Base-by-base conservation (phyloP, 2,888 invertebrate genomes). In the Dioctria rufipes region DNA sequence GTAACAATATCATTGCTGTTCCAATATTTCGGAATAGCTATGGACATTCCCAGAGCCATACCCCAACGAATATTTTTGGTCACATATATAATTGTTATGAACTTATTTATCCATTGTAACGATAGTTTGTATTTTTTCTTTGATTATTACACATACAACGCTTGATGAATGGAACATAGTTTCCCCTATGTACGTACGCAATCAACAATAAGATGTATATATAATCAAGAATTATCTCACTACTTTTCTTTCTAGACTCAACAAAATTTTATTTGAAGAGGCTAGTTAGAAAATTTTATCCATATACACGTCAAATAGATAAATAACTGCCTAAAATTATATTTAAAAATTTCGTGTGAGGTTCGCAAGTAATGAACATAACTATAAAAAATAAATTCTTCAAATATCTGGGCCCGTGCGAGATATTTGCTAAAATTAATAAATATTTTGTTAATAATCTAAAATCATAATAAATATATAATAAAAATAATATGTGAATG, bases 301-400 rank as follows among this genome's bases (percentile, higher is more conserved):
- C 37, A 13, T 9, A 3, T 13, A 25, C 11, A 43, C 73, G 63
- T 78, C 83, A 83, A 83, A 85, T 85, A 84, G 85, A 83, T 84
- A 85, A 86, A 85, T 85, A 85, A 84, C 82, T 84, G 83, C 83
- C 80, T 84, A 84, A 84, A 83, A 84, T 83, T 83, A 81, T 83
- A 81, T 79, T 40, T 37, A 46, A 49, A 66, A 49, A 66, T 82
- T 84, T 88, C 86, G 87, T 88, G 88, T 87, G 87, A 87, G 88
- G 86, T 86, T 85, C 85, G 88, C 88, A 87, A 86, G 88, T 87
- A 88, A 89, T 89, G 89, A 86, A 87, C 89, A 89, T 89, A 87
- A 87, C 89, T 88, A 88, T 71, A 73, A 71, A 78, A 80, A 80
- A 80, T 51, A 69, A 69, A 51, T 11, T 39, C 49, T 67, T 69